These are phyloP conservation scores for Lithophane ornitopus DNA, from an alignment of 2,888 invertebrate species.

Conservation along the genomic window DNA sequence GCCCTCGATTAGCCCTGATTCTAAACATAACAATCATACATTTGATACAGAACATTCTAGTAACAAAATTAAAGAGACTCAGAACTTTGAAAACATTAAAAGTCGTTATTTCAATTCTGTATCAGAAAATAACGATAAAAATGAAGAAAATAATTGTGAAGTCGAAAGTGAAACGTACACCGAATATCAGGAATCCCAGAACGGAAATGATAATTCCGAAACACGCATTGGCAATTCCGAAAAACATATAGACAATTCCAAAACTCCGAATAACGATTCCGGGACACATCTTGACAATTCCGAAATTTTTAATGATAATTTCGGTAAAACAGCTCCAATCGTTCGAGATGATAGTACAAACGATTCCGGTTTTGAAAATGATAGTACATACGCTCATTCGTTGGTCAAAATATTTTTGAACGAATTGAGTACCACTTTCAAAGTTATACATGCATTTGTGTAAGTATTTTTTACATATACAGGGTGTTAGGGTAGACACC, in stretches of 20 bases:
- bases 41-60: not conserved
- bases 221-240: not conserved
- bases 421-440: slow-evolving; percentile 70
- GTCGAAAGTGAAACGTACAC: slow-evolving; percentile 16
- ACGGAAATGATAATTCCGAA: not conserved
- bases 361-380: slow-evolving; percentile 74
- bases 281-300: not conserved
- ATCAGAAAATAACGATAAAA: not conserved
- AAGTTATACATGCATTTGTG: slow-evolving; percentile 73
- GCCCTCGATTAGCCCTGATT: not conserved
- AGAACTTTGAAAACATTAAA: not conserved
- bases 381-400: slow-evolving; percentile 60
- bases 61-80: not conserved
- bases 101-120: not conserved
- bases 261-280: not conserved
- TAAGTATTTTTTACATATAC: slow-evolving; percentile 73
- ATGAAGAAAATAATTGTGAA: not conserved
- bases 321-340: not conserved
- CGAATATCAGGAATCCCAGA: not conserved
- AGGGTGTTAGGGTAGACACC: too few relatives aligned
- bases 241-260: not conserved
- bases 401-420: slow-evolving; percentile 71
- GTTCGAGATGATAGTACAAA: slow-evolving; percentile 30
- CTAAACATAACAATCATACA: not conserved
- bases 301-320: not conserved